phyloP scores from a whole-genome alignment of 2,113 vertebrate genomes.

The Natator depressus region DNA sequence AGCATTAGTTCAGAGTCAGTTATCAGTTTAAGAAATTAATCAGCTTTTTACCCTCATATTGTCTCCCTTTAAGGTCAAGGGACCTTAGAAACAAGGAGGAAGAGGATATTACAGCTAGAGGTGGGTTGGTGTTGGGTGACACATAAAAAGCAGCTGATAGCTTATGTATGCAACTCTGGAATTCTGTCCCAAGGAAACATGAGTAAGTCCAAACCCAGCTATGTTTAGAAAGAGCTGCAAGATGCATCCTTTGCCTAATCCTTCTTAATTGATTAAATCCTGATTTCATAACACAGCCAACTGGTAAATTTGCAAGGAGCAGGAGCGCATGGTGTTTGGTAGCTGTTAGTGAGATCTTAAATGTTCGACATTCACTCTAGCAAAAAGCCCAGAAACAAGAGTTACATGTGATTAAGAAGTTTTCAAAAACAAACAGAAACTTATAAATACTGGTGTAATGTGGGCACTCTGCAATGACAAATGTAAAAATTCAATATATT shows the following conservation, averaged over 20 bases:
- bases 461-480: not conserved
- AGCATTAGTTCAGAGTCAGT: not conserved
- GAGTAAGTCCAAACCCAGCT: not conserved
- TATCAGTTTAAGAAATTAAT: not conserved
- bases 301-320: not conserved
- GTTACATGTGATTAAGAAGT: slow-evolving; percentile 16
- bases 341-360: slow-evolving; percentile 28
- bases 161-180: not conserved
- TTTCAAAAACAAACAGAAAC: slow-evolving; percentile 46
- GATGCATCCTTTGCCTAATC: not conserved
- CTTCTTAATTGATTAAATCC: not conserved
- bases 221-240: not conserved
- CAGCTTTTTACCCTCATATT: not conserved
- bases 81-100: not conserved
- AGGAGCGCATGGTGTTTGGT: not conserved
- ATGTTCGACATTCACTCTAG: slow-evolving; percentile 46
- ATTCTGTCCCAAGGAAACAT: not conserved
- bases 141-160: not conserved
- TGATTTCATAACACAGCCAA: not conserved
- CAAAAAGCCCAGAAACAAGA: slow-evolving; percentile 55
- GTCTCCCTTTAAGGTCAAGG: not conserved
- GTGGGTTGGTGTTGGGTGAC: not conserved
- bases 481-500: not conserved
- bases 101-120: not conserved
- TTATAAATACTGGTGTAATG: slow-evolving; percentile 54